Percentiles rank a stretch among this genome's conserved stretches.
Conservation (phyloP, 1,140 invertebrate species). For the Drosophila ananassae region DNA sequence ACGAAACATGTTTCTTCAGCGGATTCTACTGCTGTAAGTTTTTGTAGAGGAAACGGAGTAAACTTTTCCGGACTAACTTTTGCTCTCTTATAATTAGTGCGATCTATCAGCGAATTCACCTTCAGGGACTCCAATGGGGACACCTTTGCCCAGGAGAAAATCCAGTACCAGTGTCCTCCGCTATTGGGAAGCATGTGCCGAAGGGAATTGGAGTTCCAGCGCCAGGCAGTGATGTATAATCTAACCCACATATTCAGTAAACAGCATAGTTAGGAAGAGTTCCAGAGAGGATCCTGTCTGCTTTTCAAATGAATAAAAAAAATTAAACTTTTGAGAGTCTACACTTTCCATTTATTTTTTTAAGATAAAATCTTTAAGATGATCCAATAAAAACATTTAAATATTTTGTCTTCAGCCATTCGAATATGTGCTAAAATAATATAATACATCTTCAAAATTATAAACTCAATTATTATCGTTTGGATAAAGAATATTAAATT, state of each 20-base stretch:
- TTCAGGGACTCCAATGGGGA: conserved; percentile 84
- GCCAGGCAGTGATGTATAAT: conserved; percentile 87
- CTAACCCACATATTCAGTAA: conserved; percentile 85
- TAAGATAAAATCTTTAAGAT: conserved; percentile 11
- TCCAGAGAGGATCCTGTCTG: background rate
- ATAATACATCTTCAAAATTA: background rate
- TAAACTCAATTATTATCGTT: background rate
- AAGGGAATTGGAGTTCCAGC: conserved; percentile 87
- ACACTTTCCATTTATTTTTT: conserved; percentile 7
- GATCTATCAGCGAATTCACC: conserved; percentile 86
- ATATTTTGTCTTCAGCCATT: background rate
- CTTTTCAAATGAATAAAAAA: conserved; percentile 4
- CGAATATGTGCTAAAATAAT: background rate
- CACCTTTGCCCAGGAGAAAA: conserved; percentile 86
- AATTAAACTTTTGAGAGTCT: background rate
- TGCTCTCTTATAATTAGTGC: conserved; percentile 84
- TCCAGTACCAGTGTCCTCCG: conserved; percentile 88
- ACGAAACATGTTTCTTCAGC: conserved; percentile 87
- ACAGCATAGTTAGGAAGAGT: background rate
- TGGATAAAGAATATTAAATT: background rate
- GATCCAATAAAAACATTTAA: background rate
- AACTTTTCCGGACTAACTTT: background rate
- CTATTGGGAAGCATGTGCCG: conserved; percentile 86
- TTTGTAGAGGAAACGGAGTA: background rate
- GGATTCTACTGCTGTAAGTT: conserved; percentile 87